phyloP scores from a whole-genome alignment of 2,888 invertebrate species.

The Epinotia ramella region DNA sequence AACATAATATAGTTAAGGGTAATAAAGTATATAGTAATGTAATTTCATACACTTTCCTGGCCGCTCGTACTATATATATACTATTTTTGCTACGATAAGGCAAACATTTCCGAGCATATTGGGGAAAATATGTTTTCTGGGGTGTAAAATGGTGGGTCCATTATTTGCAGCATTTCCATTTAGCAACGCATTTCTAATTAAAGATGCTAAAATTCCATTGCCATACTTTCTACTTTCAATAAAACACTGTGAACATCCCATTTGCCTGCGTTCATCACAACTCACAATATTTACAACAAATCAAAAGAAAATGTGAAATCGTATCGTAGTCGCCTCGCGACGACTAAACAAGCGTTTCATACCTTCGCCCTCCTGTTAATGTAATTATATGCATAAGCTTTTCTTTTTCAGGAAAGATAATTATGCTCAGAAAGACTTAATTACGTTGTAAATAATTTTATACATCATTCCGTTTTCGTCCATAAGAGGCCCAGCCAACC shows the following conservation, averaged over 20 bases:
- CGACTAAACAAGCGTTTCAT: background rate
- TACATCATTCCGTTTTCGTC: constrained; percentile 18
- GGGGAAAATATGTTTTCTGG: too few species aligned
- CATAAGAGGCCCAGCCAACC: background rate
- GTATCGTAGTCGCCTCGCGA: background rate
- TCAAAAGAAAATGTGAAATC: constrained; percentile 22
- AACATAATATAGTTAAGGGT: too few species aligned
- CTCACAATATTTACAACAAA: constrained; percentile 3
- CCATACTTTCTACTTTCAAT: background rate
- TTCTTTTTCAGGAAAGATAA: constrained; percentile 28
- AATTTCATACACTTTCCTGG: too few species aligned
- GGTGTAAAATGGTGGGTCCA: too few species aligned
- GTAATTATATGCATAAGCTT: constrained; percentile 29
- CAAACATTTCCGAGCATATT: too few species aligned
- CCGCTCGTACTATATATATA: too few species aligned
- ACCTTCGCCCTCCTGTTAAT: background rate
- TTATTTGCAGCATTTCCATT: too few species aligned
- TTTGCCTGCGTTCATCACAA: background rate
- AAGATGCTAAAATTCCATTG: too few species aligned
- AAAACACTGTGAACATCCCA: background rate
- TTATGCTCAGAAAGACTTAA: constrained; percentile 28
- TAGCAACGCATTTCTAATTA: too few species aligned
- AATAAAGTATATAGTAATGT: too few species aligned
- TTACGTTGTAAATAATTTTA: constrained; percentile 30
- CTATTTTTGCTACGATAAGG: too few species aligned